Percentiles rank a stretch among this genome's conserved stretches.
phyloP scores from a whole-genome alignment of 2,113 vertebrate species.

The Corythaeola cristata region DNA sequence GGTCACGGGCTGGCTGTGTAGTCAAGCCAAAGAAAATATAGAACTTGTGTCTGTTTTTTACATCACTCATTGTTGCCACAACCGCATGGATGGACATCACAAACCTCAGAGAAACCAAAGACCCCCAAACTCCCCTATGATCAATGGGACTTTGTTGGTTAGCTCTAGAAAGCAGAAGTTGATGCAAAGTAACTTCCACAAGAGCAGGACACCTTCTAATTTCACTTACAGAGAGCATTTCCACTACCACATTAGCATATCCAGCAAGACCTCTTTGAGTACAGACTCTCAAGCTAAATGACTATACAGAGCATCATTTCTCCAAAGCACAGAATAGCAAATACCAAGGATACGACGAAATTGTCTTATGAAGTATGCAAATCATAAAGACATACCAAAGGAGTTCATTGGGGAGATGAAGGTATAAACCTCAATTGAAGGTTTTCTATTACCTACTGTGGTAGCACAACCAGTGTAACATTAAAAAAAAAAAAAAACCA shows the following conservation, averaged over 20 bases:
- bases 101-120: neutral
- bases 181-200: neutral
- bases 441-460: neutral
- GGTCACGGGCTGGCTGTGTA: neutral
- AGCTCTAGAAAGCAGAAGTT: neutral
- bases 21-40: neutral
- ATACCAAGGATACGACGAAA: neutral
- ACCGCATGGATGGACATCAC: rapidly evolving
- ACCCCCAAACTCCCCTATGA: rapidly evolving
- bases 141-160: neutral
- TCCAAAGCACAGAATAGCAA: neutral
- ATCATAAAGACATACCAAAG: neutral
- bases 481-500: neutral
- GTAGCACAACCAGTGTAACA: neutral
- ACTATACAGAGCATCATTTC: neutral
- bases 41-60: neutral
- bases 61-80: neutral
- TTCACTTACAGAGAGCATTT: neutral
- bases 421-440: neutral
- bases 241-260: rapidly evolving
- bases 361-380: rapidly evolving
- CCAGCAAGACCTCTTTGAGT: neutral
- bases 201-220: neutral
- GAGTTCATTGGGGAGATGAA: neutral
- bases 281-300: rapidly evolving